These are phyloP conservation scores for Yasuhikotakia modesta DNA, from an alignment of 2,797 vertebrate species.

Conservation along the genomic window DNA sequence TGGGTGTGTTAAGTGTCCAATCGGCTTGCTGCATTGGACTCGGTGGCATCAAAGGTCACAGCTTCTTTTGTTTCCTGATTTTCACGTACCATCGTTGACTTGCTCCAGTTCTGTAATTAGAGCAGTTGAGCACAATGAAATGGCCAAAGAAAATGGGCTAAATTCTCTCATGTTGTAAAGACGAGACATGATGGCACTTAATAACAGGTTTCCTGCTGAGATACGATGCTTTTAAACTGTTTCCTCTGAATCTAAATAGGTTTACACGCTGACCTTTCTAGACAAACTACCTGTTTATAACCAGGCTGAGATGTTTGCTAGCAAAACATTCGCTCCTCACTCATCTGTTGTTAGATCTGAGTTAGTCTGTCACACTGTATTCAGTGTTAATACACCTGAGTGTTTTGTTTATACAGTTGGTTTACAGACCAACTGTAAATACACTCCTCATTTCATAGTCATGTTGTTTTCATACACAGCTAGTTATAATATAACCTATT, in stretches of 20 bases:
- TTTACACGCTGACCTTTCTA: neutral
- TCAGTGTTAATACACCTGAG: constrained; percentile 53
- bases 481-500: too few relatives aligned
- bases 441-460: constrained; percentile 5
- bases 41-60: constrained; percentile 64
- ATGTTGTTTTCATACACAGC: too few relatives aligned
- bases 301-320: neutral
- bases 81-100: constrained; percentile 41
- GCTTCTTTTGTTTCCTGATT: constrained; percentile 64
- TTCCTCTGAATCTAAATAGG: constrained; percentile 16
- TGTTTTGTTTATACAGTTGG: constrained; percentile 64
- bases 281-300: neutral
- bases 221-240: constrained; percentile 28
- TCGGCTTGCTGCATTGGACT: constrained; percentile 58
- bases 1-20: constrained; percentile 38
- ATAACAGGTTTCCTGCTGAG: constrained; percentile 43
- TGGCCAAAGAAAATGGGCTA: constrained; percentile 29
- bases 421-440: constrained; percentile 56
- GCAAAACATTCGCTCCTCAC: too few relatives aligned
- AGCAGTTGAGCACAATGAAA: constrained; percentile 53
- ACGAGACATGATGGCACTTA: constrained; percentile 27
- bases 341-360: too few relatives aligned
- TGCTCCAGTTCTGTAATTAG: constrained; percentile 64
- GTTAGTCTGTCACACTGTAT: too few relatives aligned
- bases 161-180: constrained; percentile 41